A percentile compares a stretch with the other conserved stretches of the same genome.
Evolutionary conservation across 2,113 vertebrate species (phyloP).

Genomic region (Meles meles): DNA sequence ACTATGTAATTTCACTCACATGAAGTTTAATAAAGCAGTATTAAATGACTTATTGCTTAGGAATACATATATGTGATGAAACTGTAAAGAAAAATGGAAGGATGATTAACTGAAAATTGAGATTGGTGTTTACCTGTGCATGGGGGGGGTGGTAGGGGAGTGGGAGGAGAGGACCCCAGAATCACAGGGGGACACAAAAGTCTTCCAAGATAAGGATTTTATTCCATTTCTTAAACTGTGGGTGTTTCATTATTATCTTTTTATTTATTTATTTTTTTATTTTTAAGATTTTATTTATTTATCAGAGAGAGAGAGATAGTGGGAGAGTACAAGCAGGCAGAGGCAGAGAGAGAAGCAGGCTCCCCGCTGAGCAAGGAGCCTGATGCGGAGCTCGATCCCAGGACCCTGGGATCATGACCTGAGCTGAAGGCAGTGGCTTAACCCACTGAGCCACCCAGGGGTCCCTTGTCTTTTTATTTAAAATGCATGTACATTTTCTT

Average conservation of each 20-base stretch:
- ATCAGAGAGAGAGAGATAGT: too few species aligned
- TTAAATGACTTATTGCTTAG: neutral
- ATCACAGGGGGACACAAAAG: neutral
- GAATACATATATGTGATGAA: neutral
- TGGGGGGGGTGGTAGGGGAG: neutral
- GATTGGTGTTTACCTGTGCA: neutral
- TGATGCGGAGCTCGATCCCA: too few species aligned
- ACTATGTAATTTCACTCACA: neutral
- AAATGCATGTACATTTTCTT: neutral
- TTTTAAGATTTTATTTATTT: too few species aligned
- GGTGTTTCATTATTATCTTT: neutral
- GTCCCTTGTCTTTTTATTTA: neutral
- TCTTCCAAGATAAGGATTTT: neutral
- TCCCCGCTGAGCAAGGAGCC: too few species aligned
- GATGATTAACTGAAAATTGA: neutral
- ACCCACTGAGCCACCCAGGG: too few species aligned
- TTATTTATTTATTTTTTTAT: neutral
- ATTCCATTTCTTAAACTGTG: neutral
- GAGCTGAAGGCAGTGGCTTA: too few species aligned
- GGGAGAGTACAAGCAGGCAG: too few species aligned
- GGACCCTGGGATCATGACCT: too few species aligned
- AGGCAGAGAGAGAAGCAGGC: too few species aligned
- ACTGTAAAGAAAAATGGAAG: slow-evolving; percentile 14
- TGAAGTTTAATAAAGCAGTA: neutral
- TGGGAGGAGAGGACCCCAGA: neutral